Evolutionary conservation across 2,888 invertebrate species (phyloP), one percentile per base, ranked within the genome.

Genomic region (Serrognathus titanus): DNA sequence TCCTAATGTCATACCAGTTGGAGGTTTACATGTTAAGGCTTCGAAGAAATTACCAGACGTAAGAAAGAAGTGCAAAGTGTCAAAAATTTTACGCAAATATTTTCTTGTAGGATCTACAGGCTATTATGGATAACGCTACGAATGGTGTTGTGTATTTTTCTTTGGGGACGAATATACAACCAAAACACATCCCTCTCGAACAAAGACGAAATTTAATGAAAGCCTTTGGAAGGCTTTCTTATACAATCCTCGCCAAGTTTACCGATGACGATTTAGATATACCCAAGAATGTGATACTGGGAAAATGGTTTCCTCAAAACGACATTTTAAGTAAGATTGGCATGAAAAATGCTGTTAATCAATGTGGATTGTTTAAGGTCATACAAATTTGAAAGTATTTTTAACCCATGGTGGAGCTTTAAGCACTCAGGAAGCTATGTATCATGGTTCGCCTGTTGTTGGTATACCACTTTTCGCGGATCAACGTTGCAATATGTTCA

Each of bases 281-380:
- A 12, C 73, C 77, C 0, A 51, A 60, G 16, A 77, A 78, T 61
- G 73, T 78, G 0, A 67, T 70, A 49, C 47, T 73, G 2, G 57
- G 57, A 12, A 69, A 71, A 50, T 77, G 75, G 75, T 61, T 74
- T n/a, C 75, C 77, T 0, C 77, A 77, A 61, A 71, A 70, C 48
- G 75, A 75, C 59, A 66, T 78, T 46, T 61, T 78, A 46, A 75
- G 75, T 66, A 57, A 52, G 53, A 16, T 16, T 16, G 16, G 16
- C 3, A 1, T 3, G 16, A 16, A 16, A 43, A 16, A 2, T 7
- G 16, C n/a, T 13, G 41, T 10, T 43, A n/a, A 9, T 16, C 12
- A 13, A 10, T 3, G 16, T 16, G 24, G 9, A 10, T 41, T 37
- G 65, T 77, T 48, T 61, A 76, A 45, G 74, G 57, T 4, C 66